Conservation (phyloP, 2,113 vertebrate genomes). For the Caranx melampygus region DNA sequence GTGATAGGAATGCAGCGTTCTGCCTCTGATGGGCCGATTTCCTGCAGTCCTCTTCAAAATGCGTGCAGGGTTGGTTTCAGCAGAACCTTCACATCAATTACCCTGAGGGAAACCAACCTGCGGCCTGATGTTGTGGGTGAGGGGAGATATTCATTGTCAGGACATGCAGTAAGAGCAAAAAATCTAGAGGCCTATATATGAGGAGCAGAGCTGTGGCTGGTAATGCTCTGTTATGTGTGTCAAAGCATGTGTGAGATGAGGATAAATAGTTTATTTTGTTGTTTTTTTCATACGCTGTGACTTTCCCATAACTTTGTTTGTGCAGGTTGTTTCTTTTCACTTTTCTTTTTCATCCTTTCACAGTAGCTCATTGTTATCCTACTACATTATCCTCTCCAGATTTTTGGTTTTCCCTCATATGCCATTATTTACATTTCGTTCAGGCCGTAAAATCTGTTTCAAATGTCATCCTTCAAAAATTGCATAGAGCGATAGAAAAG, state of each 20-base stretch:
- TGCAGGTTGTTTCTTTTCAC: not conserved
- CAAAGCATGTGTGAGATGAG: slow-evolving; percentile 24
- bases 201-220: slow-evolving; percentile 14
- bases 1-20: slow-evolving; percentile 84
- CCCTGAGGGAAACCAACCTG: slow-evolving; percentile 86
- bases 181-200: not conserved
- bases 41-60: slow-evolving; percentile 83
- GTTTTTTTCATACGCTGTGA: slow-evolving; percentile 17
- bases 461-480: not conserved
- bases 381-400: not conserved
- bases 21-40: slow-evolving; percentile 85
- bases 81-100: slow-evolving; percentile 86
- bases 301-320: not conserved
- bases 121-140: slow-evolving; percentile 78
- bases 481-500: not conserved
- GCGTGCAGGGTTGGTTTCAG: slow-evolving; percentile 80
- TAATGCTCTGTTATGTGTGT: slow-evolving; percentile 34
- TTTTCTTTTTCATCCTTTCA: not conserved
- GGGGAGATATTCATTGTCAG: slow-evolving; percentile 82
- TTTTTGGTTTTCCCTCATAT: not conserved
- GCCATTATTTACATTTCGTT: not conserved
- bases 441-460: not conserved
- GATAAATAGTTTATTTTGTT: slow-evolving; percentile 24
- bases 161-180: slow-evolving; percentile 53
- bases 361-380: not conserved